Evolutionary conservation across 2,888 invertebrate genomes (phyloP).

Genomic region (Cyclophora punctaria): DNA sequence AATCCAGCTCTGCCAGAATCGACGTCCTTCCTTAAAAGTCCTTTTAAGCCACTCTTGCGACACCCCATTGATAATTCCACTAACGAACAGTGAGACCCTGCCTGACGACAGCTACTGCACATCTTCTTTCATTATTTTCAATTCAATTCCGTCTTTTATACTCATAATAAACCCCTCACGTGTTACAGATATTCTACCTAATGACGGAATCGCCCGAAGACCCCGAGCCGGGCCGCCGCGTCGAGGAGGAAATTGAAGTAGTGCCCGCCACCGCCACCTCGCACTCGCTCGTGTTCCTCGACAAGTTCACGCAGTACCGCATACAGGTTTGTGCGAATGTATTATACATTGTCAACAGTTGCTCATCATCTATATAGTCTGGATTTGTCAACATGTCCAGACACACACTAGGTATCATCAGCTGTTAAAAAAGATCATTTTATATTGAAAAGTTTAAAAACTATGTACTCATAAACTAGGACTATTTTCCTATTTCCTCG

Average conservation of each 20-base stretch:
- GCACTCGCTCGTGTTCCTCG: conserved; percentile 90
- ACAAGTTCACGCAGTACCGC: conserved; percentile 93
- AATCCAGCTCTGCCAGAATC: too few species aligned
- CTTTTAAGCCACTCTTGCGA: too few species aligned
- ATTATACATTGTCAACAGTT: neutral
- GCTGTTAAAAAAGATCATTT: too few species aligned
- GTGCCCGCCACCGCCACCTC: conserved; percentile 89
- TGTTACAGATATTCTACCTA: conserved; percentile 86
- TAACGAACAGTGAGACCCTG: too few species aligned
- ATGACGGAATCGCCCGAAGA: conserved; percentile 88
- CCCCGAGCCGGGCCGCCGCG: conserved; percentile 79
- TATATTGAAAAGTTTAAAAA: too few species aligned
- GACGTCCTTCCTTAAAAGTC: too few species aligned
- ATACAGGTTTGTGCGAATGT: conserved; percentile 75
- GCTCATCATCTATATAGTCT: neutral
- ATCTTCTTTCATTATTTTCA: neutral
- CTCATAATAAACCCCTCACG: neutral
- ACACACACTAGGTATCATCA: too few species aligned
- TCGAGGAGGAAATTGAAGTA: conserved; percentile 93
- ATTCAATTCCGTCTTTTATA: neutral
- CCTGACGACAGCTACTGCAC: too few species aligned
- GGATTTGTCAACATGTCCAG: neutral
- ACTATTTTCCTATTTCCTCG: too few species aligned
- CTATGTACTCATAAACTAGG: too few species aligned
- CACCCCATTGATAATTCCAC: too few species aligned